Evolutionary conservation across 2,888 invertebrate species (phyloP), one percentile per base, ranked within the genome.

Genomic region (Limnephilus auricula): DNA sequence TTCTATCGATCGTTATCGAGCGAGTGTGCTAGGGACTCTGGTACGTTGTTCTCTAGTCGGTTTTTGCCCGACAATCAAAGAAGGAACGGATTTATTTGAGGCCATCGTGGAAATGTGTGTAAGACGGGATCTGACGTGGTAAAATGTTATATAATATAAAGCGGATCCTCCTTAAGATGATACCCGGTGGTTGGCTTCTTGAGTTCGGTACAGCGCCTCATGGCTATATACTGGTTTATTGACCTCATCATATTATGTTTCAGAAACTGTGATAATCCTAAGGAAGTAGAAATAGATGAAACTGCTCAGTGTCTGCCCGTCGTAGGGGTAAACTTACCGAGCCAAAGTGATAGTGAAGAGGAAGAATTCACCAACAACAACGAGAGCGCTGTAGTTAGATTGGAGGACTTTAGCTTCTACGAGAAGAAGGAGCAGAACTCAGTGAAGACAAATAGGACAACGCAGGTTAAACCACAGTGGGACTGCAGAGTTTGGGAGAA

Each of bases 401-500:
- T 78, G 12, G 31, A 78, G 15, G 30, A 87, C 87, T 87, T 6
- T 37, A 50, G 78, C 32, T 78, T 87, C 18, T 78, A 87, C 31
- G 65, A 65, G 31, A 32, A 15, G 32, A 78, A 87, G 25, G 87
- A 78, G 6, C 50, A 30, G 37, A 88, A 12, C 9, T 31, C 37
- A 1, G 15, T 40, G 12, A 25, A 65, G 25, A 65, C 25, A 65
- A 25, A 37, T 40, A 18, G 6, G 31, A 89, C 34, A 18, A 79
- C n/a, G 3, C 32, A 34, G 13, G 90, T 40, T 30, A 37, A 90
- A 13, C n/a, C 37, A 30, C 31, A 78, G 25, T 92, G 92, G 92
- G 92, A 92, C 78, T 92, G 90, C 31, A 89, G 82, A 65, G 80
- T 89, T 65, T 92, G 92, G 92, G 90, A 92, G 30, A 92, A 92